Evolutionary conservation across 2,888 invertebrate species (phyloP).

Genomic region (Parnassius smintheus): DNA sequence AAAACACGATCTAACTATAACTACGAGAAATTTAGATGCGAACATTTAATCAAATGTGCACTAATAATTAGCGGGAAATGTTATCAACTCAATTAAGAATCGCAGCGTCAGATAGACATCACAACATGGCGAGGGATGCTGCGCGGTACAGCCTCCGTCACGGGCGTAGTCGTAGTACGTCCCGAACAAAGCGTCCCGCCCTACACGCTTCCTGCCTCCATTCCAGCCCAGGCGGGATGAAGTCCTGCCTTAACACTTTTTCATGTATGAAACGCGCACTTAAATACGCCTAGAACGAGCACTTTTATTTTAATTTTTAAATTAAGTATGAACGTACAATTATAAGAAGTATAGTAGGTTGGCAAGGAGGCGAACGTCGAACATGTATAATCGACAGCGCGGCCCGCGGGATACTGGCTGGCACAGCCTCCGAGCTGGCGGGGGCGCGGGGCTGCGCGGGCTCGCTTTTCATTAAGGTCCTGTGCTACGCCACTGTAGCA

Average conservation of each 20-base stretch:
- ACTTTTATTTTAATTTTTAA: slow-evolving; percentile 21
- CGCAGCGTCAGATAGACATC: slow-evolving; percentile 41
- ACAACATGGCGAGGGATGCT: slow-evolving; percentile 71
- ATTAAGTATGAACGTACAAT: slow-evolving; percentile 15
- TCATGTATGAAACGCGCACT: slow-evolving; percentile 63
- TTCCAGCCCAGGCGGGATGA: slow-evolving; percentile 43
- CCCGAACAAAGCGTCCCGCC: slow-evolving; percentile 71
- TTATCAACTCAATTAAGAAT: slow-evolving; percentile 24
- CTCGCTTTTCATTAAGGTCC: slow-evolving; percentile 63
- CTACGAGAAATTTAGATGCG: background rate
- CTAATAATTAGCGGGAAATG: slow-evolving; percentile 15
- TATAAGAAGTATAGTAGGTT: slow-evolving; percentile 26
- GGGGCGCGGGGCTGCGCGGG: slow-evolving; percentile 73
- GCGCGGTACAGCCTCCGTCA: slow-evolving; percentile 69
- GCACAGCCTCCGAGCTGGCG: slow-evolving; percentile 46
- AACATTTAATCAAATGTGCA: slow-evolving; percentile 2
- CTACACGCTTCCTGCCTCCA: slow-evolving; percentile 54
- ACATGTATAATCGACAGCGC: slow-evolving; percentile 63
- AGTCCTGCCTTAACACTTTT: slow-evolving; percentile 38
- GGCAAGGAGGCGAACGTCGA: slow-evolving; percentile 42
- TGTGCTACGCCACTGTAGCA: slow-evolving; percentile 57
- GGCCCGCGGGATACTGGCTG: slow-evolving; percentile 75
- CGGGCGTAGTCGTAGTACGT: slow-evolving; percentile 72
- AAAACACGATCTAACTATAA: no score
- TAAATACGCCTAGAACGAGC: slow-evolving; percentile 36